Percentiles rank a stretch among this genome's conserved stretches.
These are phyloP conservation scores for Cecidostiba fungosa DNA, from an alignment of 2,888 invertebrate species.

Conservation along the genomic window DNA sequence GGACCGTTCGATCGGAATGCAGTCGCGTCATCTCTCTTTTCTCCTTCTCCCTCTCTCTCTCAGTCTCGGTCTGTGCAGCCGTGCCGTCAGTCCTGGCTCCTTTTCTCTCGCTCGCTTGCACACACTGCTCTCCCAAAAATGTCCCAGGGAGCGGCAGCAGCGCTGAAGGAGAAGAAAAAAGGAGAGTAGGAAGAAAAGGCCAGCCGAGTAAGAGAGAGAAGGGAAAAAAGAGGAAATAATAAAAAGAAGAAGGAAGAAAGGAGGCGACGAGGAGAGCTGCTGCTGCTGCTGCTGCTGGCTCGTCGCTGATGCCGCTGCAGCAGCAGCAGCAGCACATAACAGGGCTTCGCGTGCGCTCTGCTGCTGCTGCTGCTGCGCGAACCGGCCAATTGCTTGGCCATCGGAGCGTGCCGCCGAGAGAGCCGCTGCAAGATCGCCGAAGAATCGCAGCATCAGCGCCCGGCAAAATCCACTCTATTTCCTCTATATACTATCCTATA, in stretches of 20 bases:
- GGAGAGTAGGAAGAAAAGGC: background rate
- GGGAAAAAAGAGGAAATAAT: slow-evolving; percentile 22
- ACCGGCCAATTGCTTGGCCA: slow-evolving; percentile 78
- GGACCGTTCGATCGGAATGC: slow-evolving; percentile 18
- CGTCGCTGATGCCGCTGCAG: slow-evolving; percentile 65
- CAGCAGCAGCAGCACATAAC: slow-evolving; percentile 64
- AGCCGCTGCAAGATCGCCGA: slow-evolving; percentile 64
- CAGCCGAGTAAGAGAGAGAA: slow-evolving; percentile 54
- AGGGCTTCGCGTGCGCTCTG: slow-evolving; percentile 67
- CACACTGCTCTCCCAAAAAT: slow-evolving; percentile 29
- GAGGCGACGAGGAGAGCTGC: slow-evolving; percentile 55
- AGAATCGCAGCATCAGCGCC: slow-evolving; percentile 73
- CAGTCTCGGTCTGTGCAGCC: background rate
- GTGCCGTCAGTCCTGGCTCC: slow-evolving; percentile 26
- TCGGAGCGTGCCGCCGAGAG: slow-evolving; percentile 73
- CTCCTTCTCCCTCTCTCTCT: background rate
- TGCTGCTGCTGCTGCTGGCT: slow-evolving; percentile 66
- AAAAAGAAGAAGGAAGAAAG: slow-evolving; percentile 56
- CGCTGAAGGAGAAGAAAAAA: background rate
- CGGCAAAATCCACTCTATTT: slow-evolving; percentile 67
- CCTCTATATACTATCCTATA: background rate
- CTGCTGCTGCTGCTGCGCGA: slow-evolving; percentile 71
- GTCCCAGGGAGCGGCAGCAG: slow-evolving; percentile 42
- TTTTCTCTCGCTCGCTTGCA: slow-evolving; percentile 30
- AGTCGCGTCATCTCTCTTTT: slow-evolving; percentile 20